A percentile compares a stretch with the other conserved stretches of the same genome.
Conservation (phyloP, 2,888 invertebrate species). For the Spodoptera exigua region DNA sequence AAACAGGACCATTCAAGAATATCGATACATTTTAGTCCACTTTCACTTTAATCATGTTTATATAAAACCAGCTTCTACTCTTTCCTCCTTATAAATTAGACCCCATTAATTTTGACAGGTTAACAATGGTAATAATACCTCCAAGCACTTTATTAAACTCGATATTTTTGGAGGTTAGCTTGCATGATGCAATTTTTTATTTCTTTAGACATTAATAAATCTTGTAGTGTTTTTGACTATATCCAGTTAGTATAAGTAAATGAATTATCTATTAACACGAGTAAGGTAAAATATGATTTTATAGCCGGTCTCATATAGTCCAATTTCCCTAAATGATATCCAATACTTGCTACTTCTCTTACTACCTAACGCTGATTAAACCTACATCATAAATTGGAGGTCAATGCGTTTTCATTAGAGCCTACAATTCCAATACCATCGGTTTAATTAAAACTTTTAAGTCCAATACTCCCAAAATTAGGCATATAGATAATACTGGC, state of each 20-base stretch:
- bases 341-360: background rate
- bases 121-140: slow-evolving; percentile 40
- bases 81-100: slow-evolving; percentile 38
- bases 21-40: background rate
- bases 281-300: too few species aligned
- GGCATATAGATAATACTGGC: slow-evolving; percentile 23
- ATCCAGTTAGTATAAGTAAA: background rate
- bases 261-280: too few species aligned
- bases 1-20: background rate
- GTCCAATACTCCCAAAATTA: slow-evolving; percentile 35
- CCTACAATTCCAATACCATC: slow-evolving; percentile 15
- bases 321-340: background rate
- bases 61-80: slow-evolving; percentile 23
- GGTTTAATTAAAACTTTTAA: slow-evolving; percentile 49
- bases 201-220: background rate
- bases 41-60: slow-evolving; percentile 14
- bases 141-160: slow-evolving; percentile 31
- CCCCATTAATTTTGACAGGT: slow-evolving; percentile 44
- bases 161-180: slow-evolving; percentile 36
- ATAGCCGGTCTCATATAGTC: too few species aligned
- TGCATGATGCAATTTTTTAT: slow-evolving; percentile 12
- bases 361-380: slow-evolving; percentile 29
- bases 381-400: slow-evolving; percentile 24
- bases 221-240: slow-evolving; percentile 1
- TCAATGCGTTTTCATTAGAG: slow-evolving; percentile 32